Base-by-base conservation (phyloP, 1,140 invertebrate species). In the Brachionus rotundiformis region DNA sequence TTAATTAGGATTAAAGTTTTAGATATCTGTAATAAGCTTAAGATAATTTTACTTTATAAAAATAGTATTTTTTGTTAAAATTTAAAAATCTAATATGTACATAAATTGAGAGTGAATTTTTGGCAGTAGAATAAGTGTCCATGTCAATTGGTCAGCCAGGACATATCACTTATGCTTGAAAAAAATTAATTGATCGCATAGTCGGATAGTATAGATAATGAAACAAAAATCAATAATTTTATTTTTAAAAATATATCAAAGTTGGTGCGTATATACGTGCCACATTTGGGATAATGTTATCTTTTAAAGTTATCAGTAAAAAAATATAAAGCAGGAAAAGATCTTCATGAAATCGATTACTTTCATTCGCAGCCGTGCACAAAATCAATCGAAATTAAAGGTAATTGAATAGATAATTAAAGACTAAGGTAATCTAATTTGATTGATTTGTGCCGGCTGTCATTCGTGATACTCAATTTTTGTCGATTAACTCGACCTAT, bases 251-350 rank as follows among this genome's bases (percentile, higher is more conserved):
- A 8, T 16, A 10, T 16, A 31, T 2, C 4, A 54, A 54, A 54
- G 23, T n/a, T 54, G 16, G 19, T 19, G 47, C 4, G 47, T 23
- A 54, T 19, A 54, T 54, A 63, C 33, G 63, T 36, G 31, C 29
- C 63, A 33, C 16, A 31, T 68, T 16, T n/a, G 36, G 63, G 63
- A 68, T 16, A 68, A 33, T 68, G 4, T 68, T 16, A 68, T 68
- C 63, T 68, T 68, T n/a, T 3, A 63, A 33, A 63, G 25, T 63
- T 63, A 63, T 63, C 61, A 63, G 29, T 63, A 29, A 31, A 63
- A 63, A 63, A n/a, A 29, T 1, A 63, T 13, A 29, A 6, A 8
- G 19, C 23, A 63, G 25, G 4, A 54, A 54, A 54, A 19, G 36
- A 54, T 5, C 65, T 68, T 36, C 65, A 41, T 41, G 65, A 68